These are phyloP conservation scores for Collichthys lucidus DNA, from an alignment of 2,113 vertebrate genomes.

Conservation along the genomic window DNA sequence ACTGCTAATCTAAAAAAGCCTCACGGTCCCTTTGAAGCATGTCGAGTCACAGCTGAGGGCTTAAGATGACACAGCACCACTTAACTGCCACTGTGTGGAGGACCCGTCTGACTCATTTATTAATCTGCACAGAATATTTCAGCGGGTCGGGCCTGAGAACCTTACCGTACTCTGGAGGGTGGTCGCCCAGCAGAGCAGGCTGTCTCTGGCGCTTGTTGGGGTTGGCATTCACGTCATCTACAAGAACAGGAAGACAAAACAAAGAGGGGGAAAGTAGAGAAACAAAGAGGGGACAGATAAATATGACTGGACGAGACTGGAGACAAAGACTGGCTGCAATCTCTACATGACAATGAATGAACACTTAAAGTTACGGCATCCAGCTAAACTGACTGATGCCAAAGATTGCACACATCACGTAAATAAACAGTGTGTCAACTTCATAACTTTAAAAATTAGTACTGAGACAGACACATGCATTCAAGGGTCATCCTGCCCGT, in stretches of 20 bases:
- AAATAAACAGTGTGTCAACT: background rate
- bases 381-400: background rate
- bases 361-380: background rate
- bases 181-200: conserved; percentile 92
- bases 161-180: conserved; percentile 91
- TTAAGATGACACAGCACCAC: conserved; percentile 20
- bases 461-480: conserved; percentile 40
- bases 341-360: conserved; percentile 16
- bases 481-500: background rate
- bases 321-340: conserved; percentile 11
- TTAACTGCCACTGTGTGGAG: conserved; percentile 60
- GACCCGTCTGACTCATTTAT: background rate
- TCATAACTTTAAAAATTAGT: background rate
- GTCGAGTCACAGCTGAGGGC: too few species aligned
- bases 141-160: background rate
- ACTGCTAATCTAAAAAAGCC: background rate
- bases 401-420: background rate
- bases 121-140: background rate
- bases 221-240: conserved; percentile 88
- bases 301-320: background rate
- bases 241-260: conserved; percentile 22
- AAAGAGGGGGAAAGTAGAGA: background rate
- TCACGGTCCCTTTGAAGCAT: too few species aligned
- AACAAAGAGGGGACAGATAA: conserved; percentile 2
- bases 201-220: conserved; percentile 94